Conservation (phyloP, 2,888 invertebrate genomes). For the Nymphalis c-album region DNA sequence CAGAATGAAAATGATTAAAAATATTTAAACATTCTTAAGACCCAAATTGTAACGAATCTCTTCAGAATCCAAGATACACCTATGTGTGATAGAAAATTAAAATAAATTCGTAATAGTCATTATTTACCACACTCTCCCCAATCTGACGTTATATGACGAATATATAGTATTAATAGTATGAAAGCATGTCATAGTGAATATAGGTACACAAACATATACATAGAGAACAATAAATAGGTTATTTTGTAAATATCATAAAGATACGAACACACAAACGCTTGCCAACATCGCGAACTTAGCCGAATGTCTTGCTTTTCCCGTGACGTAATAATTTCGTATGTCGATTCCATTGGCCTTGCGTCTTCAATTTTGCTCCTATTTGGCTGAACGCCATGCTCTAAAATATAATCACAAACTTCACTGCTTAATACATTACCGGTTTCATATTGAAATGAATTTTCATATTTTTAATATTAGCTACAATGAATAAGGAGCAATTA, state of each 20-base stretch:
- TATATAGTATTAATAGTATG: not conserved
- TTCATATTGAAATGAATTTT: not conserved
- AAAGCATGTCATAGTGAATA: slow-evolving; percentile 1
- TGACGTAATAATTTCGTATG: slow-evolving; percentile 34
- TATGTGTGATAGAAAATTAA: too few relatives aligned
- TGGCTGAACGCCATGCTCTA: slow-evolving; percentile 58
- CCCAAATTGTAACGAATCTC: too few relatives aligned
- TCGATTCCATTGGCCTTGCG: slow-evolving; percentile 39
- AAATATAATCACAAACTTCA: slow-evolving; percentile 3
- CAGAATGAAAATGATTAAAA: too few relatives aligned
- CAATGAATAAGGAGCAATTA: slow-evolving; percentile 19
- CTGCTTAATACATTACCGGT: slow-evolving; percentile 19
- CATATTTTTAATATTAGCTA: not conserved
- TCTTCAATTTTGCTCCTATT: slow-evolving; percentile 59
- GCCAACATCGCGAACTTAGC: slow-evolving; percentile 30
- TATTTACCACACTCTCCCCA: too few relatives aligned
- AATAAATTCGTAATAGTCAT: too few relatives aligned
- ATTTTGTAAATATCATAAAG: not conserved
- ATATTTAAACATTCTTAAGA: too few relatives aligned
- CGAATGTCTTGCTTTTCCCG: slow-evolving; percentile 10
- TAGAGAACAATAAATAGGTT: slow-evolving; percentile 1
- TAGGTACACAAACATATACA: not conserved
- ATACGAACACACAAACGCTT: slow-evolving; percentile 1
- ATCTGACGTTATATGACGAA: too few relatives aligned
- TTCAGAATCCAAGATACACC: too few relatives aligned